Conservation (phyloP, 1,140 invertebrate genomes). For the Akabosia matsudoensis region DNA sequence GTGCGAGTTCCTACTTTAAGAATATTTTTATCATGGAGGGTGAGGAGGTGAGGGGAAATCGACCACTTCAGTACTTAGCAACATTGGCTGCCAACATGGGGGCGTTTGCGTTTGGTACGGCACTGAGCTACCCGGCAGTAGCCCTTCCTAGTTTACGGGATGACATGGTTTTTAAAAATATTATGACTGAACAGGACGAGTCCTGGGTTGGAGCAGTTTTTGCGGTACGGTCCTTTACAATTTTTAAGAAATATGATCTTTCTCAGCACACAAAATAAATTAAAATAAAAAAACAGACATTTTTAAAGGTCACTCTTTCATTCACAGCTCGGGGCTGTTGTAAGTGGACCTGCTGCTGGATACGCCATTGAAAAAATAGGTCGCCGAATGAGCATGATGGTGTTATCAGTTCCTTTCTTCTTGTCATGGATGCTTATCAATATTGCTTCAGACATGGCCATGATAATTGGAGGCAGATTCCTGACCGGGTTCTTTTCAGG, state of each 20-base stretch:
- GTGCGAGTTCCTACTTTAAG: background rate
- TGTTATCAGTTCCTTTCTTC: constrained; percentile 61
- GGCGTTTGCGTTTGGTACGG: constrained; percentile 35
- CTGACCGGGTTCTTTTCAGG: constrained; percentile 57
- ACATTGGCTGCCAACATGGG: constrained; percentile 34
- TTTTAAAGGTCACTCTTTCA: too few species aligned
- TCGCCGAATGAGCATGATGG: constrained; percentile 60
- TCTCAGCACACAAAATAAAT: too few species aligned
- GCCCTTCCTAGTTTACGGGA: constrained; percentile 38
- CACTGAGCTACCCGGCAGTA: constrained; percentile 31
- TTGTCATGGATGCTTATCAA: constrained; percentile 65
- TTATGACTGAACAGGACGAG: constrained; percentile 30
- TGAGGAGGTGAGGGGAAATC: background rate
- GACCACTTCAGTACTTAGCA: background rate
- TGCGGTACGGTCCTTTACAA: background rate
- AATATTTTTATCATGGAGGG: background rate
- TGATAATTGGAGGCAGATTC: constrained; percentile 64
- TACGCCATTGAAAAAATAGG: constrained; percentile 66
- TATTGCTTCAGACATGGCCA: constrained; percentile 53
- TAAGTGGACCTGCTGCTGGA: constrained; percentile 49
- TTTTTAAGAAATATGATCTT: background rate
- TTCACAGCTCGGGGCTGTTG: constrained; percentile 37
- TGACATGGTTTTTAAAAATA: constrained; percentile 1
- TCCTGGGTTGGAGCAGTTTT: constrained; percentile 38
- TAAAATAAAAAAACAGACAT: too few species aligned